phyloP scores from a whole-genome alignment of 2,797 vertebrate species.

The Leuciscus waleckii region DNA sequence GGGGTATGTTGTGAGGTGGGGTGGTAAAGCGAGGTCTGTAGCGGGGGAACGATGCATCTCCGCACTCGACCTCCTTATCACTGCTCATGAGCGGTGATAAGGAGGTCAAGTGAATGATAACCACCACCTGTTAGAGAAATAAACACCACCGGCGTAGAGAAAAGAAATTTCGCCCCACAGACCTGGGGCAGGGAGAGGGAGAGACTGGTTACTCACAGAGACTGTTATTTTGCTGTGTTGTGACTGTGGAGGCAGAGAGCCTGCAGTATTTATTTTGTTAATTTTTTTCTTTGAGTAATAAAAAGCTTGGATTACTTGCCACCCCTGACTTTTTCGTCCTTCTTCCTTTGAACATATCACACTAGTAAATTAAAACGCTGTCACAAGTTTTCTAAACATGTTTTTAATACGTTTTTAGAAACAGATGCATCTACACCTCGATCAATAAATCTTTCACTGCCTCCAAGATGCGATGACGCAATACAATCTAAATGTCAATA shows the following conservation, averaged over 20 bases:
- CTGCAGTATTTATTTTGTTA: neutral
- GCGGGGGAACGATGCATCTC: neutral
- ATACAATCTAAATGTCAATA: neutral
- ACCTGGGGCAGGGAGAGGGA: neutral
- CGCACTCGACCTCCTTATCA: too few species aligned
- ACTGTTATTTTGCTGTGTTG: neutral
- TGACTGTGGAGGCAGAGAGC: neutral
- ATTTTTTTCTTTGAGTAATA: neutral
- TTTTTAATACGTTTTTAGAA: neutral
- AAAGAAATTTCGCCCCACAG: too few species aligned
- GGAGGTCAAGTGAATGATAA: neutral
- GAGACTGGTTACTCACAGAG: neutral
- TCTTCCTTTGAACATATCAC: too few species aligned
- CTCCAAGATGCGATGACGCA: neutral
- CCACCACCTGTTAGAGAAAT: too few species aligned
- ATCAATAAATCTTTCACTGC: neutral
- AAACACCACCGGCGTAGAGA: neutral
- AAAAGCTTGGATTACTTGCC: neutral
- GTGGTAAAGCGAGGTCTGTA: neutral
- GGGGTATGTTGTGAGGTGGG: too few species aligned
- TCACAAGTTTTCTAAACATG: constrained; percentile 62
- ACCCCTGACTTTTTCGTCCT: too few species aligned
- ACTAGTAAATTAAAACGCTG: too few species aligned
- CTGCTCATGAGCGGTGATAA: neutral
- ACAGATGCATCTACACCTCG: neutral